A percentile compares a stretch with the other conserved stretches of the same genome.
phyloP scores from a whole-genome alignment of 1,140 invertebrate species.

The Charaxes varanes region DNA sequence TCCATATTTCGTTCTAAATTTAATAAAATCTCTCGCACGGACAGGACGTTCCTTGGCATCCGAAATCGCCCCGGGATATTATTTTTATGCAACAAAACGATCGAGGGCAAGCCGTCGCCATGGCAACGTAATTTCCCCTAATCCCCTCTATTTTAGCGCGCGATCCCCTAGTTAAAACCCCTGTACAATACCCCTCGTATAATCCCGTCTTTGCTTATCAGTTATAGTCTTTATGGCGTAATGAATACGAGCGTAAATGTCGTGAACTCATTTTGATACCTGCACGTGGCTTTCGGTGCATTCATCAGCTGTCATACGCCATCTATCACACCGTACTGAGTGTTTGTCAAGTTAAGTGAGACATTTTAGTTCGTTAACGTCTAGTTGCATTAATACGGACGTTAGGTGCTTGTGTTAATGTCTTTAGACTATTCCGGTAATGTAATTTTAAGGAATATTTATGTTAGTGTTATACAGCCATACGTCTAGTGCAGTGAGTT shows the following conservation, averaged over 20 bases:
- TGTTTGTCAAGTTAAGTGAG: constrained; percentile 19
- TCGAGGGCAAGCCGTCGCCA: constrained; percentile 33
- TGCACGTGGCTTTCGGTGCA: constrained; percentile 8
- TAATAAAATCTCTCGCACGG: constrained; percentile 2
- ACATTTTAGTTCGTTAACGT: constrained; percentile 15
- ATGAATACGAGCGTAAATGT: not conserved
- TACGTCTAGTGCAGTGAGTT: too few species aligned
- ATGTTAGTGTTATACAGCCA: not conserved
- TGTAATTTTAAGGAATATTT: not conserved
- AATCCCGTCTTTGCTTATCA: not conserved
- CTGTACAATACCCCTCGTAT: constrained; percentile 14
- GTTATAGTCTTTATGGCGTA: not conserved
- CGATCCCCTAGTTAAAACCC: constrained; percentile 24
- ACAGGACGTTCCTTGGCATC: constrained; percentile 1
- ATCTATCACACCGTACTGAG: constrained; percentile 30
- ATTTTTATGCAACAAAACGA: constrained; percentile 16
- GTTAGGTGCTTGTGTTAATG: not conserved
- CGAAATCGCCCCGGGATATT: constrained; percentile 6
- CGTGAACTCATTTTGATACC: not conserved
- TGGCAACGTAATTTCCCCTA: constrained; percentile 49
- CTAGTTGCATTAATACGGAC: constrained; percentile 5
- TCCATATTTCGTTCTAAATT: not conserved
- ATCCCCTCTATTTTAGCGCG: constrained; percentile 49
- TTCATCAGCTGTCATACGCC: constrained; percentile 26
- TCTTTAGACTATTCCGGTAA: not conserved